A percentile compares a stretch with the other conserved stretches of the same genome.
Conservation (phyloP, 2,113 vertebrate genomes). For the Herpailurus yagouaroundi region DNA sequence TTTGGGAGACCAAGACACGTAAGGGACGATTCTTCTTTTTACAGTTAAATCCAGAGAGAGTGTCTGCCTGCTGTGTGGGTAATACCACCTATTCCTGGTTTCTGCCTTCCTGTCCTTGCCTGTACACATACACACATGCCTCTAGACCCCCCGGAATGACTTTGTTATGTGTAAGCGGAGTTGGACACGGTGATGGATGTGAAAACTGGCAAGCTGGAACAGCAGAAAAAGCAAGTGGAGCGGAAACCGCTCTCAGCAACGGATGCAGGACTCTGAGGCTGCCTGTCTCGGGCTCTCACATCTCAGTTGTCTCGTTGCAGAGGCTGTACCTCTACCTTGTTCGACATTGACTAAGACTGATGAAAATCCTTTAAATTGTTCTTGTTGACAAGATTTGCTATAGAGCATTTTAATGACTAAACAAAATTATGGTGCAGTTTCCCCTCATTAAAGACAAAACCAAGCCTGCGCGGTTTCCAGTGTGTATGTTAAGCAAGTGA, state of each 20-base stretch:
- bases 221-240: not conserved
- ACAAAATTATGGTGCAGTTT: slow-evolving; percentile 81
- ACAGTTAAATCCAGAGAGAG: not conserved
- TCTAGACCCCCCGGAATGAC: not conserved
- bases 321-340: slow-evolving; percentile 59
- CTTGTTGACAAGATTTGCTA: slow-evolving; percentile 82
- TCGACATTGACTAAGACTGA: slow-evolving; percentile 73
- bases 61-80: rapidly evolving
- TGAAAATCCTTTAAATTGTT: slow-evolving; percentile 65
- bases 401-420: slow-evolving; percentile 77
- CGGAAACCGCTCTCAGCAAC: not conserved
- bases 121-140: no score
- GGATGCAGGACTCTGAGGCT: not conserved
- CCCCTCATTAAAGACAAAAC: slow-evolving; percentile 81
- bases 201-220: not conserved
- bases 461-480: slow-evolving; percentile 73
- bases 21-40: not conserved
- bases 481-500: slow-evolving; percentile 66
- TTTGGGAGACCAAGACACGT: not conserved
- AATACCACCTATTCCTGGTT: not conserved
- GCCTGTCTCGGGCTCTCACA: slow-evolving; percentile 30
- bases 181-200: not conserved
- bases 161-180: not conserved
- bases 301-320: slow-evolving; percentile 58
- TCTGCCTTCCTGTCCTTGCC: not conserved